Evolutionary conservation across 2,888 invertebrate genomes (phyloP).

Genomic region (Diarsia rubi): DNA sequence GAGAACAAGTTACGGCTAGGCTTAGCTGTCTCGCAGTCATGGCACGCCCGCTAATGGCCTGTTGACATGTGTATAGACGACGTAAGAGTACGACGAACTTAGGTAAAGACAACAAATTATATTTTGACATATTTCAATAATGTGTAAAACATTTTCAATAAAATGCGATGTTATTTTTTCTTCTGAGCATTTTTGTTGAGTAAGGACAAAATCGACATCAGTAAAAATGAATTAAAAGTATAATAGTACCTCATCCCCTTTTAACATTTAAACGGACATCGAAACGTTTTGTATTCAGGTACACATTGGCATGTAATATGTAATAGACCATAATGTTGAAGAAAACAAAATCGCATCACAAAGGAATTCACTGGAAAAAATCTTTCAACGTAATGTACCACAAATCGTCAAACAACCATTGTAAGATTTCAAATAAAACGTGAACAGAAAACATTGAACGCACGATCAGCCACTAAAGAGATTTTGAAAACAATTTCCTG

Average conservation of each 20-base stretch:
- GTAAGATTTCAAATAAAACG: constrained; percentile 53
- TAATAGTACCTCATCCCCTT: constrained; percentile 6
- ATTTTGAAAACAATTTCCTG: constrained; percentile 75
- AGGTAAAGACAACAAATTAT: constrained; percentile 16
- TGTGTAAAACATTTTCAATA: not conserved
- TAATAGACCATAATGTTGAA: constrained; percentile 45
- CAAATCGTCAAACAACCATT: constrained; percentile 60
- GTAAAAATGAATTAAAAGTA: constrained; percentile 2
- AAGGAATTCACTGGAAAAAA: constrained; percentile 54
- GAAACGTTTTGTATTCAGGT: constrained; percentile 24
- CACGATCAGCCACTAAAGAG: constrained; percentile 69
- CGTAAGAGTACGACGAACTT: constrained; percentile 18
- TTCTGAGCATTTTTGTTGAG: not conserved
- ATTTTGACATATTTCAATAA: constrained; percentile 25
- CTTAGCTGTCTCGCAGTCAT: constrained; percentile 58
- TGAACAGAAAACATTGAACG: constrained; percentile 61
- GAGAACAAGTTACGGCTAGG: constrained; percentile 67
- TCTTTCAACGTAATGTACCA: constrained; percentile 58
- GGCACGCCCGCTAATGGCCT: constrained; percentile 65
- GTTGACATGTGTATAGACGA: constrained; percentile 64
- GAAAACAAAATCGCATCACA: constrained; percentile 42
- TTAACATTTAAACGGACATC: constrained; percentile 15
- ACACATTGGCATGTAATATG: constrained; percentile 40
- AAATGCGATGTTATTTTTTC: not conserved
- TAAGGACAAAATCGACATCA: not conserved